phyloP scores from a whole-genome alignment of 2,797 vertebrate genomes.

The Hemibagrus guttatus region DNA sequence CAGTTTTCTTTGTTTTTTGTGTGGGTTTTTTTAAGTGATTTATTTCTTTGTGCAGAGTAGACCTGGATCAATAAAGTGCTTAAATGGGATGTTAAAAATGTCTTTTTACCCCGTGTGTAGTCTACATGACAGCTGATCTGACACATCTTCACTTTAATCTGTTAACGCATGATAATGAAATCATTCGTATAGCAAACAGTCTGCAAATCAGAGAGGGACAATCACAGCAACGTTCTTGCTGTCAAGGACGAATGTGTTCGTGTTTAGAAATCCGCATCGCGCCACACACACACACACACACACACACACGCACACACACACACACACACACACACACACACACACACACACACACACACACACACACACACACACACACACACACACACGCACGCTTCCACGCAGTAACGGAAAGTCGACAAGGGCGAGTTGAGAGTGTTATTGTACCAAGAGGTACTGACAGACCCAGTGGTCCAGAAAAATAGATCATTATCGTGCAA shows the following conservation, averaged over 20 bases:
- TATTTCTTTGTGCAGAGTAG: not conserved
- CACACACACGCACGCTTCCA: not conserved
- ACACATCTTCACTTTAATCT: not conserved
- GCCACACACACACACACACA: not conserved
- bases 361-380: not conserved
- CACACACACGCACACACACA: not conserved
- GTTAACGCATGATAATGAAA: not conserved
- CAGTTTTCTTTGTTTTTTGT: not conserved
- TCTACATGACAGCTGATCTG: not conserved
- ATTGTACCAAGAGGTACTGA: not conserved
- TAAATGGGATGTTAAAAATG: not conserved
- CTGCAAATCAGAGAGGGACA: not conserved
- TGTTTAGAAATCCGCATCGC: not conserved
- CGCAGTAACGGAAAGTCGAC: not conserved
- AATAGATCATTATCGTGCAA: not conserved
- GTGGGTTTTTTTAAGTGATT: no score
- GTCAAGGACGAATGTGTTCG: slow-evolving; percentile 2
- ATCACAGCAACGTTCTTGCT: not conserved
- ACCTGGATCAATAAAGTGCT: not conserved
- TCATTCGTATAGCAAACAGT: not conserved
- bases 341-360: not conserved
- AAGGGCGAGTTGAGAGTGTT: not conserved
- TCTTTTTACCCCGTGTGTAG: not conserved
- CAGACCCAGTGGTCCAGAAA: not conserved
- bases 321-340: not conserved